These are phyloP conservation scores for Sander vitreus DNA, from an alignment of 2,113 vertebrate genomes.

Conservation along the genomic window DNA sequence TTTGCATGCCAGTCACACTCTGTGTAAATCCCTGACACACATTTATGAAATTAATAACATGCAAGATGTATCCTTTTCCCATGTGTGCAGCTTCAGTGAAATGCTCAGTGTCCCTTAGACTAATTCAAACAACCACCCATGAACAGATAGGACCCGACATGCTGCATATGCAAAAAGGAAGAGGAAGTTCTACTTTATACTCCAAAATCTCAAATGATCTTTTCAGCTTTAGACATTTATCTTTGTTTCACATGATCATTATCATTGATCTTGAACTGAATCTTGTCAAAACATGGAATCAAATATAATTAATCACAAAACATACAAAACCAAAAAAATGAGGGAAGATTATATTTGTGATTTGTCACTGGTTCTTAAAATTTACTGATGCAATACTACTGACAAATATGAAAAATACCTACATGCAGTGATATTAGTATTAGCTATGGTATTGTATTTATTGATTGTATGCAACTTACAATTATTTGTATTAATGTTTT, in stretches of 20 bases:
- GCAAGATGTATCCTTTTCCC: not conserved
- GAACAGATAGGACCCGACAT: not conserved
- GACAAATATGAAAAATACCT: not conserved
- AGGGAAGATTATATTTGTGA: not conserved
- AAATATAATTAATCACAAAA: not conserved
- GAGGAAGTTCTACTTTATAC: not conserved
- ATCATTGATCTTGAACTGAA: not conserved
- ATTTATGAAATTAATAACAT: not conserved
- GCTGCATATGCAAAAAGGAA: conserved; percentile 16
- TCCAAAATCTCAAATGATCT: conserved; percentile 8
- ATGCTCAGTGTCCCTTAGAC: not conserved
- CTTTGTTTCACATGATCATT: not conserved
- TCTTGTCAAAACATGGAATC: too few relatives aligned
- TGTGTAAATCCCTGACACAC: conserved; percentile 13
- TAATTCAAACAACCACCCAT: not conserved
- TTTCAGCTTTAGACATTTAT: conserved; percentile 6
- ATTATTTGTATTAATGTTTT: not conserved
- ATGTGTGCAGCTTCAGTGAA: not conserved
- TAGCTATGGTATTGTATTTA: not conserved
- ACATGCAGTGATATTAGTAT: not conserved
- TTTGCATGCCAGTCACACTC: conserved; percentile 1
- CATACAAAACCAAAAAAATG: not conserved
- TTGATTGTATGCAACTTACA: not conserved
- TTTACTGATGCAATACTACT: not conserved
- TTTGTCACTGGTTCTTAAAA: not conserved